phyloP scores from a whole-genome alignment of 2,113 vertebrate genomes.

The Paradisaea rubra region DNA sequence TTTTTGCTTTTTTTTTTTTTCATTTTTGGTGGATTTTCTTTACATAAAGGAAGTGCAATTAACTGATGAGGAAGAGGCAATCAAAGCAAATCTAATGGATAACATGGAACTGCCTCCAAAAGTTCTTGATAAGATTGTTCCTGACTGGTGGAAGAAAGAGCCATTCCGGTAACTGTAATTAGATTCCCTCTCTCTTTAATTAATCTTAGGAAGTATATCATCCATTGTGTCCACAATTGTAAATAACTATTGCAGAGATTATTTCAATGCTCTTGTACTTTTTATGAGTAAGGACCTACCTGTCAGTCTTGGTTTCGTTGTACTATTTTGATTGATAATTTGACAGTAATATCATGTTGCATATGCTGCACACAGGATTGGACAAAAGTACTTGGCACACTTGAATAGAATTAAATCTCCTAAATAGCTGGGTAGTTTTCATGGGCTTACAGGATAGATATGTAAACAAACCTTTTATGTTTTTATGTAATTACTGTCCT shows the following conservation, averaged over 20 bases:
- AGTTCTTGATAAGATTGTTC: conserved; percentile 79
- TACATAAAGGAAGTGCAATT: conserved; percentile 64
- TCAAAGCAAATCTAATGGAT: conserved; percentile 77
- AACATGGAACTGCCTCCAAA: conserved; percentile 70
- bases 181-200: not conserved
- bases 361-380: not conserved
- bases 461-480: not conserved
- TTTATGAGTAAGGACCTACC: not conserved
- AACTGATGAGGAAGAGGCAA: conserved; percentile 82
- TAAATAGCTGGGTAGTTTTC: not conserved
- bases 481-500: not conserved
- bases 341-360: not conserved
- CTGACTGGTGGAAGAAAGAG: conserved; percentile 86
- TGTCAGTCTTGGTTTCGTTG: not conserved
- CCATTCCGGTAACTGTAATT: conserved; percentile 80
- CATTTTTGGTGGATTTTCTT: not conserved
- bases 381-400: not conserved
- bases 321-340: not conserved
- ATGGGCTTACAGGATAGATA: not conserved
- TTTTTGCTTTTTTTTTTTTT: no score
- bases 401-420: not conserved
- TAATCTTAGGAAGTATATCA: not conserved
- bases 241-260: not conserved
- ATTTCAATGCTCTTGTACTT: not conserved
- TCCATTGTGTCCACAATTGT: not conserved